Conservation (phyloP, 2,113 vertebrate genomes). For the Apteryx mantelli region DNA sequence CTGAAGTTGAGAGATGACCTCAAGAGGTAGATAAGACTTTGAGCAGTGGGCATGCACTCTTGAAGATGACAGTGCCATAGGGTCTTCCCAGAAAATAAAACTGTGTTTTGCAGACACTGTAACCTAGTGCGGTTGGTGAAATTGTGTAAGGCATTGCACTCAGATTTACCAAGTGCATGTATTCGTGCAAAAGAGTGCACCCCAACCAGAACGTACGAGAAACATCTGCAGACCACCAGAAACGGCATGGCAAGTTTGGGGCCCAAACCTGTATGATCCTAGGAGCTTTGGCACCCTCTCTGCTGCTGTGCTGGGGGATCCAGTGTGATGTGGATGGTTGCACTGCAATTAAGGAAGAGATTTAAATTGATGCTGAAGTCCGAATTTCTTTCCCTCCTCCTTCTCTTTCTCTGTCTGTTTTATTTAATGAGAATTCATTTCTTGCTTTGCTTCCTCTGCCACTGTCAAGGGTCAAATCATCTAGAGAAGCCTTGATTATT, state of each 20-base stretch:
- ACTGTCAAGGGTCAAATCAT: background rate
- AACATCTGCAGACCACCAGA: background rate
- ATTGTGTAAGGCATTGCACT: background rate
- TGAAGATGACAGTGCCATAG: background rate
- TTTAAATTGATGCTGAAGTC: background rate
- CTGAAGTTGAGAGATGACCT: background rate
- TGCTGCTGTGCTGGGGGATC: fast-evolving
- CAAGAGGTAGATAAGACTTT: background rate
- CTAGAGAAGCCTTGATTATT: background rate
- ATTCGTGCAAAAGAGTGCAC: background rate
- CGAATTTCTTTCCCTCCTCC: background rate
- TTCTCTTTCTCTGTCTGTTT: background rate
- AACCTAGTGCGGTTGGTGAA: background rate
- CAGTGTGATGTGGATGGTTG: background rate
- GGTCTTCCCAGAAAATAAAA: background rate
- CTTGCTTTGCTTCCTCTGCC: background rate
- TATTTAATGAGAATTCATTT: background rate
- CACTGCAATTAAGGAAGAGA: background rate
- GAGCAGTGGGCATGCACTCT: background rate
- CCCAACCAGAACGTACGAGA: background rate
- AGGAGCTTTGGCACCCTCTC: background rate
- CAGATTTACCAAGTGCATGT: background rate
- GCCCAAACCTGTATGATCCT: background rate
- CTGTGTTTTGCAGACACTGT: background rate
- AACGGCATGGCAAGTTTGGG: background rate